phyloP scores from a whole-genome alignment of 2,113 vertebrate genomes.

The Sorex araneus region DNA sequence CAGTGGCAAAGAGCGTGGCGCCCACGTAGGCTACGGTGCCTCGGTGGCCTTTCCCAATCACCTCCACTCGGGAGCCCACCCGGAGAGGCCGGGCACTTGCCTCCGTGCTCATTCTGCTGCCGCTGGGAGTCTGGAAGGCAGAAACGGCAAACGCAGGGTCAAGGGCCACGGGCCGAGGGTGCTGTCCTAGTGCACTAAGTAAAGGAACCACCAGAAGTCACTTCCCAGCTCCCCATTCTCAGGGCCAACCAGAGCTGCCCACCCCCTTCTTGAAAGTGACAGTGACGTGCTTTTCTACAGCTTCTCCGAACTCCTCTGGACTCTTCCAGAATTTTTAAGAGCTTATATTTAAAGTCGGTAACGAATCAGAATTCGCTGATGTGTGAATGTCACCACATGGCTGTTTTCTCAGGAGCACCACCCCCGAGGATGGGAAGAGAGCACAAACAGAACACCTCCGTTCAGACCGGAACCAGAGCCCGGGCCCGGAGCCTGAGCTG shows the following conservation, averaged over 20 bases:
- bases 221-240: background rate
- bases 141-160: background rate
- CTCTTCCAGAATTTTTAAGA: conserved; percentile 65
- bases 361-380: conserved; percentile 68
- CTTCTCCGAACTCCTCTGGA: conserved; percentile 48
- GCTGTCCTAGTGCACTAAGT: background rate
- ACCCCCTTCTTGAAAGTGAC: conserved; percentile 34
- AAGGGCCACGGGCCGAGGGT: conserved; percentile 28
- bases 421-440: conserved; percentile 12
- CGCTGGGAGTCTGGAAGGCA: conserved; percentile 90
- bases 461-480: background rate
- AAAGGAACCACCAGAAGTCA: conserved; percentile 11
- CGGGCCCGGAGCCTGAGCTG: background rate
- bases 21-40: conserved; percentile 98
- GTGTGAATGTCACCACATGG: conserved; percentile 63
- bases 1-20: conserved; percentile 96
- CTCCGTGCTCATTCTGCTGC: conserved; percentile 95
- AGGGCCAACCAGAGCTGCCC: background rate
- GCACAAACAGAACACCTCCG: conserved; percentile 45
- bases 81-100: conserved; percentile 91
- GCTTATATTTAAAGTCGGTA: conserved; percentile 68
- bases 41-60: conserved; percentile 97
- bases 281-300: background rate
- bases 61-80: conserved; percentile 96
- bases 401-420: conserved; percentile 57